A percentile compares a stretch with the other conserved stretches of the same genome.
phyloP scores from a whole-genome alignment of 2,797 vertebrate species.

The Acanthis flammea region DNA sequence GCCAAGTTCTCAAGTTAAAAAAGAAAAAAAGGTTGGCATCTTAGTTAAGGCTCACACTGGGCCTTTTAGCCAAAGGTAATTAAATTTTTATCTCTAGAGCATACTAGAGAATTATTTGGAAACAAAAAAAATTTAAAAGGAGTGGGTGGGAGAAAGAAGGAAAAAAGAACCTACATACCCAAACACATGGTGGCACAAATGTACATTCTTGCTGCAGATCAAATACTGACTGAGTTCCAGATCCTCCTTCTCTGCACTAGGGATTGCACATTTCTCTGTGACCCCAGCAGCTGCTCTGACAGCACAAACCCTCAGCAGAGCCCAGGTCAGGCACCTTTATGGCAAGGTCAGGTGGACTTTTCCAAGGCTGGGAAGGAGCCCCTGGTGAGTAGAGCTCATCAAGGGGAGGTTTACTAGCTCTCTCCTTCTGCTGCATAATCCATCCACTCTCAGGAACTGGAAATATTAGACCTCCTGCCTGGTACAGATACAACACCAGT shows the following conservation, averaged over 20 bases:
- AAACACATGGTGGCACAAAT: not conserved
- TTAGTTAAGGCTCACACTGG: not conserved
- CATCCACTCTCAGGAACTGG: not conserved
- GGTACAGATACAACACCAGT: not conserved
- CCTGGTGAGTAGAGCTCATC: not conserved
- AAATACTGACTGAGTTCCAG: not conserved
- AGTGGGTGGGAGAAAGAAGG: accelerated
- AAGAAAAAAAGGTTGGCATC: not conserved
- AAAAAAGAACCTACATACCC: not conserved
- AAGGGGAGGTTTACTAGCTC: not conserved
- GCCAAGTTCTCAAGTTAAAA: not conserved
- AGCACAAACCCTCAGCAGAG: not conserved
- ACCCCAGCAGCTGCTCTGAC: not conserved
- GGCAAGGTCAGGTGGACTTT: not conserved
- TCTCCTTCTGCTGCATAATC: not conserved
- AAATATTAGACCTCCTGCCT: not conserved
- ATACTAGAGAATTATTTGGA: not conserved
- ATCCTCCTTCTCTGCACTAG: not conserved
- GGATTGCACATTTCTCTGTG: not conserved
- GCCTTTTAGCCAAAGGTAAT: not conserved
- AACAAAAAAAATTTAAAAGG: not conserved
- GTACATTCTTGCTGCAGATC: not conserved
- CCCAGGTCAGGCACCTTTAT: not conserved
- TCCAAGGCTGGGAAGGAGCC: not conserved
- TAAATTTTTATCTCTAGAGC: not conserved